Conservation (phyloP, 2,888 invertebrate species). For the Cosmorhoe ocellata region DNA sequence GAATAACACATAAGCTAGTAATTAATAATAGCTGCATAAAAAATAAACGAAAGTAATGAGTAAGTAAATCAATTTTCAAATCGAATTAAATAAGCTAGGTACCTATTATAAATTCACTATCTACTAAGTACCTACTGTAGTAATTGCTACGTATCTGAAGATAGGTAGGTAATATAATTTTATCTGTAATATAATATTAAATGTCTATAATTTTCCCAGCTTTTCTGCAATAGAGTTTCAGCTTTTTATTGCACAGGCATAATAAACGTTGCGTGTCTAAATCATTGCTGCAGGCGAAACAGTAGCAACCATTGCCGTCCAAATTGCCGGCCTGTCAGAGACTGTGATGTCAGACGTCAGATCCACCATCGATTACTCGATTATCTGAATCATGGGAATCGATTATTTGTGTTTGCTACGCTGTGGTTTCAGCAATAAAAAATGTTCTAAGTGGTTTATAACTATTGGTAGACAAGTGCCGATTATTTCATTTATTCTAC, state of each 20-base stretch:
- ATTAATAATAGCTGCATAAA: no score
- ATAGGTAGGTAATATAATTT: no score
- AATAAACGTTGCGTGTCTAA: conserved; percentile 55
- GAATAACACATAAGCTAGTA: no score
- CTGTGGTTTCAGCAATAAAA: conserved; percentile 15
- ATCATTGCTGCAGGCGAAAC: conserved; percentile 54
- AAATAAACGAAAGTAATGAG: no score
- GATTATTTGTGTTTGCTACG: conserved; percentile 40
- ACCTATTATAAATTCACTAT: no score
- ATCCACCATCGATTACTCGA: conserved; percentile 47
- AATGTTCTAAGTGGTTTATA: neutral
- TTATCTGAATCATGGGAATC: conserved; percentile 63
- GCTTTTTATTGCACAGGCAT: conserved; percentile 24
- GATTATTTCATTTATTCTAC: no score
- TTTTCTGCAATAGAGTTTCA: conserved; percentile 15
- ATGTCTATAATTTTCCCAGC: conserved; percentile 12
- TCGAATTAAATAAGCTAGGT: no score
- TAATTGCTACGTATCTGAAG: no score
- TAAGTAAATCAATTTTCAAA: no score
- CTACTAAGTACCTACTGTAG: no score
- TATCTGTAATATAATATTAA: no score
- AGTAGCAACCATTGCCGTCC: conserved; percentile 55
- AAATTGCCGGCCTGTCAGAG: conserved; percentile 68
- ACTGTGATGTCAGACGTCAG: conserved; percentile 37
- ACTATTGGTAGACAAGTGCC: no score